Base-by-base conservation (phyloP, 2,797 vertebrate genomes). In the Decapterus maruadsi region DNA sequence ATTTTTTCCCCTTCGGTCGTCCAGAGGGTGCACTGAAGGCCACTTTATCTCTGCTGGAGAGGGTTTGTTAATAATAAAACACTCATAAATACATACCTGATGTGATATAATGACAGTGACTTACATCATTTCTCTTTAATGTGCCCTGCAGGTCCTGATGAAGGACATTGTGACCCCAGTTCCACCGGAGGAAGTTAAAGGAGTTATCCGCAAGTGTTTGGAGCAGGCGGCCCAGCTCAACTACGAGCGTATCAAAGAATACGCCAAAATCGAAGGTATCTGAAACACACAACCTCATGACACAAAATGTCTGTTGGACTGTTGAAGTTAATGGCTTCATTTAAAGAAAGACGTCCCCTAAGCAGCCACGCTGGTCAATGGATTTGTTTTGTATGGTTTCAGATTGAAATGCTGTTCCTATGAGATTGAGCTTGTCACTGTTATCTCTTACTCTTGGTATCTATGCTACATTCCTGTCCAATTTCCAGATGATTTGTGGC, bases 161-260 rank as follows among this genome's bases (percentile, higher is more conserved):
- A 99, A 99, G 95, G 98, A 99, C 93, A 99, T 99, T 82, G 98
- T 98, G 91, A 99, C 98, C 82, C 98, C 97, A 2, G 98, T 99
- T 83, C 98, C 98, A 81, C 98, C 97, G 93, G 98, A 99, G 77
- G 98, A 99, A 88, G 98, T 99, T 85, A 99, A 99, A 96, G 96
- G 96, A 84, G 98, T 99, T 72, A 99, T 99, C 92, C 98, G 98
- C 92, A 99, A 99, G 97, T 98, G 97, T 95, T 95, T 99, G 94
- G 98, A 99, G 92, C 97, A 99, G 94, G 98, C 98, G 38, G 98
- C 98, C 85, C 95, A 99, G 90, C 96, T 98, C 89, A 99, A 99
- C 95, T 99, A 99, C 93, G 95, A 97, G 74, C 96, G 97, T 85
- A 97, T 99, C 82, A 97, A 96, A 89, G 98, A 99, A 66, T 99